Evolutionary conservation across 2,888 invertebrate genomes (phyloP).

Genomic region (Andrena camellia): DNA sequence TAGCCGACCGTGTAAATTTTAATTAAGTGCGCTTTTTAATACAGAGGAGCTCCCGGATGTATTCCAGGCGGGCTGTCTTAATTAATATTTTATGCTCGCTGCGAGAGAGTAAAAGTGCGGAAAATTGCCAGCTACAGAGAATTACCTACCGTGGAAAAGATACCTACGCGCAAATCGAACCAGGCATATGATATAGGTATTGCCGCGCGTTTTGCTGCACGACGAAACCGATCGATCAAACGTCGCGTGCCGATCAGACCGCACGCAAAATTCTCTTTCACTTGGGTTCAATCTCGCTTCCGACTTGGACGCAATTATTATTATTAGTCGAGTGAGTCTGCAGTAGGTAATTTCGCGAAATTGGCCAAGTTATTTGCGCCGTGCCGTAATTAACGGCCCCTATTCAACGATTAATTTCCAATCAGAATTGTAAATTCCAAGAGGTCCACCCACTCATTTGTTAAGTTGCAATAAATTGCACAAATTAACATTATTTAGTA

Average conservation of each 20-base stretch:
- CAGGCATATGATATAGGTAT: not conserved
- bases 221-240: conserved; percentile 12
- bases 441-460: too few relatives aligned
- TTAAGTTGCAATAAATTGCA: too few relatives aligned
- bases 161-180: not conserved
- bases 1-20: conserved; percentile 25
- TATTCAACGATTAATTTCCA: conserved; percentile 31
- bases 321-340: conserved; percentile 13
- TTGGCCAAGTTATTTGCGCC: conserved; percentile 31
- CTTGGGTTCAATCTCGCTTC: conserved; percentile 5
- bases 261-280: not conserved
- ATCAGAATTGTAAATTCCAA: conserved; percentile 26
- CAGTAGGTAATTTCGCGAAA: conserved; percentile 21
- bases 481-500: too few relatives aligned
- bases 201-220: too few relatives aligned
- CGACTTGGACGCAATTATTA: conserved; percentile 46
- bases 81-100: conserved; percentile 41
- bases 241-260: not conserved
- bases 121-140: not conserved
- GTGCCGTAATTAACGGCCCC: conserved; percentile 4
- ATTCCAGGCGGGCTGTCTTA: conserved; percentile 31
- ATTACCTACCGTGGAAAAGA: not conserved
- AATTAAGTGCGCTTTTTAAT: conserved; percentile 41
- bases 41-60: not conserved
- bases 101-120: not conserved